Conservation (phyloP, 1,140 invertebrate species). For the Saccostrea glomerata region DNA sequence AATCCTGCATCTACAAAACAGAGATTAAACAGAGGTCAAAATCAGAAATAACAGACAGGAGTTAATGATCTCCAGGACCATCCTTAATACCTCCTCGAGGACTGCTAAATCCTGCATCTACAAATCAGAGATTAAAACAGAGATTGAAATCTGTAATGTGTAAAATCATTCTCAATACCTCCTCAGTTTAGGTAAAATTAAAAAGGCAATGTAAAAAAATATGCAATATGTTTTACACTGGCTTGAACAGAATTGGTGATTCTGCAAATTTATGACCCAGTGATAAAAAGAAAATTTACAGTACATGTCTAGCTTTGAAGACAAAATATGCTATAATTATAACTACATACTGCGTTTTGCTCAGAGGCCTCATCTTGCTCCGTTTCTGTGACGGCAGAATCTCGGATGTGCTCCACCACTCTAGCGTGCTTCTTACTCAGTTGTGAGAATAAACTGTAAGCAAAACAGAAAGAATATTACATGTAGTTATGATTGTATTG, state of each 20-base stretch:
- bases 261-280: neutral
- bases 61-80: conserved; percentile 93
- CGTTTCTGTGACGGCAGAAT: conserved; percentile 59
- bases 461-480: conserved; percentile 40
- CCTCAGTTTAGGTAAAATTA: too few relatives aligned
- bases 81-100: conserved; percentile 95
- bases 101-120: conserved; percentile 88
- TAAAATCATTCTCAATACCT: too few relatives aligned
- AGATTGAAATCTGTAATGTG: too few relatives aligned
- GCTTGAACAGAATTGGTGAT: too few relatives aligned
- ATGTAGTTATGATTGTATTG: too few relatives aligned
- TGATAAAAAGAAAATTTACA: neutral
- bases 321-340: neutral
- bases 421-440: conserved; percentile 75
- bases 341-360: conserved; percentile 68
- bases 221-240: too few relatives aligned
- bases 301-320: neutral
- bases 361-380: conserved; percentile 60
- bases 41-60: conserved; percentile 86
- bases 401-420: conserved; percentile 72
- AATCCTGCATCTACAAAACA: conserved; percentile 82
- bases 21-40: neutral
- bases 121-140: neutral
- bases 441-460: conserved; percentile 76
- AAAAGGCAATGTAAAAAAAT: too few relatives aligned